Evolutionary conservation across 1,140 invertebrate genomes (phyloP).

Genomic region (Pararge aegeria): DNA sequence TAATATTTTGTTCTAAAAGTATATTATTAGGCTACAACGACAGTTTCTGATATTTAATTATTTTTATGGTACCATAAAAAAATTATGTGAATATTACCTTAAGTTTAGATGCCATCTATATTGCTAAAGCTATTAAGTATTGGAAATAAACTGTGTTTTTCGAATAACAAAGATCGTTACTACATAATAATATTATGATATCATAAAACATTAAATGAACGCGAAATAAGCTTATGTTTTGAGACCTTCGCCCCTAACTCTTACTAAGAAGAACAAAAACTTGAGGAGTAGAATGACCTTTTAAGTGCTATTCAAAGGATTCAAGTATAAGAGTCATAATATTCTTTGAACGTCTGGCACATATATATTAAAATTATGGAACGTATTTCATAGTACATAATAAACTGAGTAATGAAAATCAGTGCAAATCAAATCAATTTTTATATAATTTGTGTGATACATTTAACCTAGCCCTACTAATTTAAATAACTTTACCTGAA

Average conservation of each 20-base stretch:
- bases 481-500: too few species aligned
- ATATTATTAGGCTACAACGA: constrained; percentile 39
- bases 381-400: not conserved
- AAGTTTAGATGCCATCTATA: constrained; percentile 55
- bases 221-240: too few species aligned
- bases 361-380: constrained; percentile 21
- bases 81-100: constrained; percentile 45
- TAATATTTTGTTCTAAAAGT: constrained; percentile 13
- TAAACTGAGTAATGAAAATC: too few species aligned
- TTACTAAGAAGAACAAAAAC: constrained; percentile 12
- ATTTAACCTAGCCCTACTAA: too few species aligned
- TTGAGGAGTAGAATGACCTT: constrained; percentile 15
- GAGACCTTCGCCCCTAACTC: not conserved
- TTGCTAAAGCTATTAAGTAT: constrained; percentile 42
- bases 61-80: constrained; percentile 9
- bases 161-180: constrained; percentile 25
- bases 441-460: too few species aligned
- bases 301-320: constrained; percentile 18
- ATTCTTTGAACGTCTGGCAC: constrained; percentile 21
- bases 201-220: not conserved
- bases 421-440: too few species aligned
- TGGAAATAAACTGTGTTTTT: constrained; percentile 18
- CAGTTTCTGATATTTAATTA: constrained; percentile 26
- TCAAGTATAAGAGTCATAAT: constrained; percentile 19
- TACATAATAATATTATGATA: constrained; percentile 5